phyloP scores from a whole-genome alignment of 2,113 vertebrate genomes.

The Verasper variegatus region DNA sequence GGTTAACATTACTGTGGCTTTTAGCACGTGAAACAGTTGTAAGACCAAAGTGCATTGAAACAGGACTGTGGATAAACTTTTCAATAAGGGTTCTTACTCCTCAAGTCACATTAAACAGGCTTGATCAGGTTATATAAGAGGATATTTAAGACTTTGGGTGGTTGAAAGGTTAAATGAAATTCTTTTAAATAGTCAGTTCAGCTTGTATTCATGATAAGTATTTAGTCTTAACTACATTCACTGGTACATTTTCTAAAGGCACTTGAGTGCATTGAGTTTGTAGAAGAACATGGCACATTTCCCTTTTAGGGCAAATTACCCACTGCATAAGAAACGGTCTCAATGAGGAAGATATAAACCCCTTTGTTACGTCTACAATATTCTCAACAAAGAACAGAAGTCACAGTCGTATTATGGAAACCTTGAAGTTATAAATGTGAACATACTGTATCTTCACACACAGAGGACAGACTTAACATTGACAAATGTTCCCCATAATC shows the following conservation, averaged over 20 bases:
- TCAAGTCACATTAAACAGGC: constrained; percentile 10
- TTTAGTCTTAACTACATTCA: constrained; percentile 32
- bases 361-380: background rate
- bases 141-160: no score
- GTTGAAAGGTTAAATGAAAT: constrained; percentile 7
- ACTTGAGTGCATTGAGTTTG: constrained; percentile 30
- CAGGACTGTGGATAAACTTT: no score
- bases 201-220: no score
- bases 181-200: background rate
- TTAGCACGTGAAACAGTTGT: constrained; percentile 12
- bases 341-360: background rate
- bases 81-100: background rate
- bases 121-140: no score
- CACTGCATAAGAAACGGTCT: no score
- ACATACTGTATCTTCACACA: no score
- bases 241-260: constrained; percentile 33
- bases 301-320: constrained; percentile 28
- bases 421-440: background rate
- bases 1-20: constrained; percentile 20
- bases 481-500: background rate
- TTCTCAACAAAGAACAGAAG: background rate
- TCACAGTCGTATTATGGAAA: background rate
- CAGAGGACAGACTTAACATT: no score
- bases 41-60: background rate
- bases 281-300: constrained; percentile 33